Percentiles rank a stretch among this genome's conserved stretches.
Evolutionary conservation across 2,888 invertebrate genomes (phyloP).

Genomic region (Hybos culiciformis): DNA sequence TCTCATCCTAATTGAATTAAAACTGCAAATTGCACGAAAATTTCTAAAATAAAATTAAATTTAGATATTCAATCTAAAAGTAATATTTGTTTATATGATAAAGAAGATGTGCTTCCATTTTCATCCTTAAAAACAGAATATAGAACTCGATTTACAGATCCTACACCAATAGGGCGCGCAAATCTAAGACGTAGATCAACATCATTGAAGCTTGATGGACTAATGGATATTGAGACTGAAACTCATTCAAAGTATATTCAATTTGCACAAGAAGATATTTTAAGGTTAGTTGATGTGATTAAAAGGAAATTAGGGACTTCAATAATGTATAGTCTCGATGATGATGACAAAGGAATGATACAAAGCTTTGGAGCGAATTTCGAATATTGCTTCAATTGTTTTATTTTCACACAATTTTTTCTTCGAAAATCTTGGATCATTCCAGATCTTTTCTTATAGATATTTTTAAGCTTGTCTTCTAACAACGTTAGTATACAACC

Average conservation of each 20-base stretch:
- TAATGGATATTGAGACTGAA: constrained; percentile 30
- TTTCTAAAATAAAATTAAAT: constrained; percentile 1
- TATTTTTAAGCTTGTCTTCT: background rate
- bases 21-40: too few species aligned
- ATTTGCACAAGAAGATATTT: constrained; percentile 29
- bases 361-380: too few species aligned
- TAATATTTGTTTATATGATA: constrained; percentile 25
- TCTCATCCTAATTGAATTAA: too few species aligned
- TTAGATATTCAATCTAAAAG: constrained; percentile 26
- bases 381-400: too few species aligned
- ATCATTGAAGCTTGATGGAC: constrained; percentile 31
- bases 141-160: constrained; percentile 11
- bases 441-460: background rate
- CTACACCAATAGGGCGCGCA: constrained; percentile 15
- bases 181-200: constrained; percentile 26
- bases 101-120: constrained; percentile 25
- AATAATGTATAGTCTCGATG: too few species aligned
- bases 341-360: too few species aligned
- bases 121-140: constrained; percentile 28
- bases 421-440: too few species aligned
- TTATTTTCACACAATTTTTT: too few species aligned
- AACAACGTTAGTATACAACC: background rate
- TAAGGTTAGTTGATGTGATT: too few species aligned
- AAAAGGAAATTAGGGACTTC: too few species aligned
- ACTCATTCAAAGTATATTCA: constrained; percentile 31